A percentile compares a stretch with the other conserved stretches of the same genome.
Conservation (phyloP, 2,888 invertebrate genomes). For the Synergus itoensis region DNA sequence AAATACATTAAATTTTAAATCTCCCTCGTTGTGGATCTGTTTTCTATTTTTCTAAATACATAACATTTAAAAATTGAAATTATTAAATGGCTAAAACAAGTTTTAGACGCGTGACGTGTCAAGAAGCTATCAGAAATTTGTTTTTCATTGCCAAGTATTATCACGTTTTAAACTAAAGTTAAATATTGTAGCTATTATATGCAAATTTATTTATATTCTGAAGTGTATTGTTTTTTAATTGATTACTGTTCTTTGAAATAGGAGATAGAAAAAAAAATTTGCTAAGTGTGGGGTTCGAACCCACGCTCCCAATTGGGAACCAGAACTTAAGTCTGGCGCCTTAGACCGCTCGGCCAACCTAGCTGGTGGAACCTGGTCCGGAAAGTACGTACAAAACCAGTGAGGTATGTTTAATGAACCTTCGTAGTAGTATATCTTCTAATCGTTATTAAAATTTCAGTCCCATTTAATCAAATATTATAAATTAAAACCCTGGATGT, state of each 20-base stretch:
- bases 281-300: conserved; percentile 86
- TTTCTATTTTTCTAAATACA: background rate
- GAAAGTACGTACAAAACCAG: background rate
- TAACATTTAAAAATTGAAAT: no score
- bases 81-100: no score
- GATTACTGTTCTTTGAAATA: background rate
- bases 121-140: no score
- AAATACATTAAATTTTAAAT: background rate
- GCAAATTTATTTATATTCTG: background rate
- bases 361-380: conserved; percentile 68
- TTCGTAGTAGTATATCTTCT: no score
- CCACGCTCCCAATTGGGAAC: conserved; percentile 84
- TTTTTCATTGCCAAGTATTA: no score
- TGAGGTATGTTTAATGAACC: background rate
- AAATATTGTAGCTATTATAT: background rate
- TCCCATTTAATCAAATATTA: no score
- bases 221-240: background rate
- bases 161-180: no score
- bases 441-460: no score
- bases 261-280: conserved; percentile 65
- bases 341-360: conserved; percentile 86
- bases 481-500: no score
- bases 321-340: conserved; percentile 86
- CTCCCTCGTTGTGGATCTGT: background rate
- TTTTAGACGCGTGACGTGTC: no score